Base-by-base conservation (phyloP, 2,113 vertebrate species). In the Himantopus leucocephalus region DNA sequence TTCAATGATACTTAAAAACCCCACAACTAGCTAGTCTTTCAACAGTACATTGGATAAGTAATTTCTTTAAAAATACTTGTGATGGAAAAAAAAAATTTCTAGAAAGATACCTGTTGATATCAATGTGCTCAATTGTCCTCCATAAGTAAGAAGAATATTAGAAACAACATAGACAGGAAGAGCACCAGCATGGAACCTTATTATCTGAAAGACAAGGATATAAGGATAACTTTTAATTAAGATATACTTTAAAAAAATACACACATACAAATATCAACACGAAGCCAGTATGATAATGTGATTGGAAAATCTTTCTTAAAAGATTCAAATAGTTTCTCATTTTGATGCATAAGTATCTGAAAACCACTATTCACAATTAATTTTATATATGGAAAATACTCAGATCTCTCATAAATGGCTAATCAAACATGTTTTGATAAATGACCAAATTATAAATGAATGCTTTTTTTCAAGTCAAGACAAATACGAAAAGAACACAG, bases 81-180 rank as follows among this genome's bases (percentile, higher is more conserved):
- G 32, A 66, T 8, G 32, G 32, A 8, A 12, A 67, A 63, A 67
- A 85, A 58, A 62, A 74, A 43, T 1, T 88, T 77, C 47, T 53
- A 47, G 18, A 81, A 90, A 88, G 72, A 92, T 97, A 99, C 98
- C 98, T 48, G 97, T 97, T 96, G 92, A 97, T 72, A 98, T 89
- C 87, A 99, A 82, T 66, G 98, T 97, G 70, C 88, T 97, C 81
- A 99, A 90, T 39, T 99, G 99, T 92, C 98, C 98, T 96, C 99
- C 98, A 52, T 99, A 99, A 84, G 99, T 97, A 92, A 99, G 98
- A 90, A 99, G 98, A 60, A 99, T 98, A 27, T 98, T 98, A 88
- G 99, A 98, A 84, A 99, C 97, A 26, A 98, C 97, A 85, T 99
- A 99, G 37, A 99, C 98, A 11, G 99, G 99, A 86, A 99, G 98